Base-by-base conservation (phyloP, 2,113 vertebrate species). In the Isichthys henryi region DNA sequence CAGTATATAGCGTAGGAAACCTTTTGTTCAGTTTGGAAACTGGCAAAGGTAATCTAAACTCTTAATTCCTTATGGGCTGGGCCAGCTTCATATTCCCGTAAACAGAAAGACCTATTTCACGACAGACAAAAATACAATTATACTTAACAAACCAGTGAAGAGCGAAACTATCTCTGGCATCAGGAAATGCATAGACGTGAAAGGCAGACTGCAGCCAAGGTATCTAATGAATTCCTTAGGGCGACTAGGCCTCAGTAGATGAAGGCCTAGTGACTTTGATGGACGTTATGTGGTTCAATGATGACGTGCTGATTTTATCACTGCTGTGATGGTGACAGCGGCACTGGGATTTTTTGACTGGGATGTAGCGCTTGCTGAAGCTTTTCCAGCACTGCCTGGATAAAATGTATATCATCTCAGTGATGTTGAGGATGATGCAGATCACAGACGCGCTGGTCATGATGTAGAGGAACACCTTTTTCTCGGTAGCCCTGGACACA, bases 381-480 rank as follows among this genome's bases (percentile, higher is more conserved):
- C 91, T 92, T 87, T 95, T 97, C 90, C 93, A 92, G 82, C 94
- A 91, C 53, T 95, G 94, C 88, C 96, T 98, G 91, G 95, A 96
- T 50, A 96, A 0, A n/a, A 99, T 96, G 48, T 98, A 97, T 49
- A 94, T 43, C 91, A 97, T 88, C 94, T 99, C 97, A 21, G 80
- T 92, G 5, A 97, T 4, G 77, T 97, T 98, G 74, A 98, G 91
- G 13, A 90, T 2, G 10, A 97, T 95, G 66, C 97, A 98, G 21
- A 98, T 91, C 6, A 96, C 92, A 0, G 97, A 98, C 0, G 97
- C 95, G 85, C 92, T 92, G 77, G 94, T 95, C 94, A 98, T 96
- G 92, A 98, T 96, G 92, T 93, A 95, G 19, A 97, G 94, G 93
- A 98, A 98, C 91, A 98, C 94, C 43, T 93, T 97, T 93, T 98